Evolutionary conservation across 1,140 invertebrate species (phyloP), one percentile per base, ranked within the genome.

Genomic region (Nylanderia fulva): DNA sequence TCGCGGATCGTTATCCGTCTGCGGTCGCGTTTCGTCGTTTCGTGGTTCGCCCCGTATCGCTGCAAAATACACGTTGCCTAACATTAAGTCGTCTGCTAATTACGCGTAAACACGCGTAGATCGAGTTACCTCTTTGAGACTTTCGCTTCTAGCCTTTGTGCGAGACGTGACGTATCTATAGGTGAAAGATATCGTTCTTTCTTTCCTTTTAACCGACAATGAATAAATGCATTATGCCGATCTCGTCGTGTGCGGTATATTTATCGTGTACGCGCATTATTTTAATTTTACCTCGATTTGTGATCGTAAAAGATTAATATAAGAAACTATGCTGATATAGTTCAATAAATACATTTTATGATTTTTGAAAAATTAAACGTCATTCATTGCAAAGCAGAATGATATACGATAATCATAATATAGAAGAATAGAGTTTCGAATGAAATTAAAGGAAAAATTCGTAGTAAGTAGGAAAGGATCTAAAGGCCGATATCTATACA

Each of bases 1-100:
- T 60, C 77, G 52, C 39, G 77, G 66, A 82, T 82, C 77, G 66
- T 82, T 82, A 82, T 72, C 52, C 77, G 66, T 45, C 64, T 45
- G 77, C 42, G 69, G 36, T 72, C 36, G 33, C 56, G 56, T 76
- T 60, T 52, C 71, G 71, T 48, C 56, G 56, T 76, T 60, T 52
- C 71, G 71, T 48, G 82, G 45, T 8, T 77, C 82, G 60, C 8
- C 69, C 36, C 69, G 21, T 76, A 61, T 36, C 69, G 56, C 58
- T 33, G 15, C 21, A 18, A 21, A 27, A 29, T 33, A 15, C 33
- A 18, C 68, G 45, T 9, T 24, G 24, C 33, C 60, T 13, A 77
- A 71, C 64, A 29, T 80, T 9, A 80, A 36, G 21, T 52, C 13
- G n/a, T 13, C n/a, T 36, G 48, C 52, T 82, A 82, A 72, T 72